Evolutionary conservation across 2,888 invertebrate species (phyloP).

Genomic region (Galerucella pusilla): DNA sequence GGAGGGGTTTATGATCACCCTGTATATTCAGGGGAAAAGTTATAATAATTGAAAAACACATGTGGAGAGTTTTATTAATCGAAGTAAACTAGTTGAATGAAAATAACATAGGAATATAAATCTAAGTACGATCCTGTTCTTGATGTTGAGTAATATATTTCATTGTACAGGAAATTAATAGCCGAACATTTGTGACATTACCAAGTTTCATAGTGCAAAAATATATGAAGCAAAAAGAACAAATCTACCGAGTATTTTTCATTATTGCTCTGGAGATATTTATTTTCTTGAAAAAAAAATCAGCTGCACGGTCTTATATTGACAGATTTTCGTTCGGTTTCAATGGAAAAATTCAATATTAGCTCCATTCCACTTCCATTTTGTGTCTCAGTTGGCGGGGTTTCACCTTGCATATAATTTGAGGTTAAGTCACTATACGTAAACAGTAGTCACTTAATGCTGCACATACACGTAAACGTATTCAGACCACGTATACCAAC

Average conservation of each 20-base stretch:
- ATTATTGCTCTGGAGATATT: neutral
- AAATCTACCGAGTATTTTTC: conserved; percentile 21
- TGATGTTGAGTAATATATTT: conserved; percentile 14
- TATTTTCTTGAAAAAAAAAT: neutral
- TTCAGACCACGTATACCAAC: too few relatives aligned
- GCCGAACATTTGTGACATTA: conserved; percentile 22
- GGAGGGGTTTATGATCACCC: too few relatives aligned
- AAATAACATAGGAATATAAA: neutral
- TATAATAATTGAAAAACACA: too few relatives aligned
- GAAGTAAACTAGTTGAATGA: too few relatives aligned
- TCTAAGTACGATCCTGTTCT: neutral
- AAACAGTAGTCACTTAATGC: too few relatives aligned
- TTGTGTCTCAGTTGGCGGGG: too few relatives aligned
- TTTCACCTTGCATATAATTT: too few relatives aligned
- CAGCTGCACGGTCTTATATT: neutral
- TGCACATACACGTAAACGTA: too few relatives aligned
- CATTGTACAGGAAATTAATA: conserved; percentile 25
- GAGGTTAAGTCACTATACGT: too few relatives aligned
- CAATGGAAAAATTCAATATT: neutral
- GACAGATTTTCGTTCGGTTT: neutral
- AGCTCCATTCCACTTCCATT: too few relatives aligned
- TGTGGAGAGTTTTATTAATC: too few relatives aligned
- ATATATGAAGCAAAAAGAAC: conserved; percentile 19
- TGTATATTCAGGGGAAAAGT: too few relatives aligned
- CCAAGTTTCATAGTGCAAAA: conserved; percentile 26